Conservation (phyloP, 2,797 vertebrate species). For the Fringilla coelebs region DNA sequence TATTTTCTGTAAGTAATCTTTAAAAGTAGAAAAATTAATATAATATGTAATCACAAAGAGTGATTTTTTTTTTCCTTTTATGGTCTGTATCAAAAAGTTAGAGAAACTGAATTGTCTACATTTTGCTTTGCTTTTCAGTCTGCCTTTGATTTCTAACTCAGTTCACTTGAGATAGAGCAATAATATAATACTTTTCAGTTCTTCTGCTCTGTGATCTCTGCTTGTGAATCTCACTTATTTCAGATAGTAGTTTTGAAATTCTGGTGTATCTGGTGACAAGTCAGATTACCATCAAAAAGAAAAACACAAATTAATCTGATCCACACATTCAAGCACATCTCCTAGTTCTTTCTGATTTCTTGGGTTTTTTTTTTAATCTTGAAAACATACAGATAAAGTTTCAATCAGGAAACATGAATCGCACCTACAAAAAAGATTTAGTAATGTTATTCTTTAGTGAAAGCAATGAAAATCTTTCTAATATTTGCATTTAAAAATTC, state of each 20-base stretch:
- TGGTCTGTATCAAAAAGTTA: background rate
- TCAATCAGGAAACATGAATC: background rate
- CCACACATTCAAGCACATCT: background rate
- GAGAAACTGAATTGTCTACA: background rate
- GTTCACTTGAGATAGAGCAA: background rate
- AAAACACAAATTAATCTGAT: background rate
- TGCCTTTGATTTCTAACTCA: background rate
- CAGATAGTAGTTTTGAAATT: conserved; percentile 20
- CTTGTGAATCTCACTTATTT: background rate
- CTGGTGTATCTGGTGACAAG: background rate
- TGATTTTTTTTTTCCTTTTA: background rate
- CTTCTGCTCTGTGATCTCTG: background rate
- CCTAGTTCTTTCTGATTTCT: background rate
- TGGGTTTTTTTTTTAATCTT: background rate
- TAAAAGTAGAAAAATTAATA: background rate
- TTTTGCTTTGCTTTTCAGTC: background rate
- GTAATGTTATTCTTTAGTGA: background rate
- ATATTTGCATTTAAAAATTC: background rate
- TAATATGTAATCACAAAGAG: background rate
- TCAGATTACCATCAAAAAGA: conserved; percentile 19
- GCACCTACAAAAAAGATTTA: background rate
- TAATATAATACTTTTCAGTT: background rate
- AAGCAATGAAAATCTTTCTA: background rate
- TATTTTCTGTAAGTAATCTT: background rate
- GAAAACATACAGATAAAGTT: background rate